Base-by-base conservation (phyloP, 2,888 invertebrate genomes). In the Caenorhabditis plicata region DNA sequence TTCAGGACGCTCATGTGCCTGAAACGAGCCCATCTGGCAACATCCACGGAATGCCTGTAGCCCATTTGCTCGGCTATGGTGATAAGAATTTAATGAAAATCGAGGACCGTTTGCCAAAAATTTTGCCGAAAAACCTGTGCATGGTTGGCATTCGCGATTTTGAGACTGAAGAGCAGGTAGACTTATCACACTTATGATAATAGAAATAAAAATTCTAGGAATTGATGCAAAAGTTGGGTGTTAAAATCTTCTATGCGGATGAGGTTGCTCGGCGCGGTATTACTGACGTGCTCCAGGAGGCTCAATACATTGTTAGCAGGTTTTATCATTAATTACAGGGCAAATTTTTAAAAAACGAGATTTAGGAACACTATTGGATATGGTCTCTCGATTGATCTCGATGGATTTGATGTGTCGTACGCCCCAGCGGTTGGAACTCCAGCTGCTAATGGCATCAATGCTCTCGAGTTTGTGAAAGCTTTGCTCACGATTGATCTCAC, bases 371-470 rank as follows among this genome's bases (percentile, higher is more conserved):
- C 75, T 17, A 48, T 63, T 22, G 75, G 74, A 33, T 75, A 66
- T 50, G 74, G 74, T 11, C 57, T 75, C 46, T 67, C 66, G 8
- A 74, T 75, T 64, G 75, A 75, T 51, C 58, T 75, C n/a, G 75
- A 75, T 50, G 75, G 74, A 0, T 75, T 75, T 46, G 73, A 72
- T 38, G 68, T 71, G 0, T 50, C 52, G 1, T 71, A 64, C 43
- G 75, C 74, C 2, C 75, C 75, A 11, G 75, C 75, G 11, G 74
- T 75, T 3, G 75, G 75, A 31, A 74, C 74, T 11, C 73, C 75
- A 7, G 71, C 57, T 15, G 68, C 44, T n/a, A 54, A 63, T 27
- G 77, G 77, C 31, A 70, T 77, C 51, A 60, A 68, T 46, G 77
- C 77, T 1, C 45, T 50, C 2, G 73, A 76, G 27, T 77, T 77